These are phyloP conservation scores for Mirounga angustirostris DNA, from an alignment of 2,113 vertebrate genomes.

Conservation along the genomic window DNA sequence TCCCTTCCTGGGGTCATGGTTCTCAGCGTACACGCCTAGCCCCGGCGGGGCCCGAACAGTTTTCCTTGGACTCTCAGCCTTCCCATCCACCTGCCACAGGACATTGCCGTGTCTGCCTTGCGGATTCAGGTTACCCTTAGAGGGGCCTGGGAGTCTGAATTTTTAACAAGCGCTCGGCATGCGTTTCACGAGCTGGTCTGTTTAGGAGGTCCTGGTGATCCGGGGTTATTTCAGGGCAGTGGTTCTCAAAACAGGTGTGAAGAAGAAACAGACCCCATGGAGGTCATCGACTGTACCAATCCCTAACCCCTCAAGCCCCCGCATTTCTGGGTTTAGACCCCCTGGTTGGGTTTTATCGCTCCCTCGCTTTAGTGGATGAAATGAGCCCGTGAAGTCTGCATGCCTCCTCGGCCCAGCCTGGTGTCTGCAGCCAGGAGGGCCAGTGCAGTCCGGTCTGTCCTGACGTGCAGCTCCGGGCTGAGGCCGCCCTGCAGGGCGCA, in stretches of 20 bases:
- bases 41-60: background rate
- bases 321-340: background rate
- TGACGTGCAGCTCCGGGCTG: accelerated
- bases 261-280: background rate
- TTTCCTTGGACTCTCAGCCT: background rate
- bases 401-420: background rate
- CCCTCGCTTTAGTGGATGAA: background rate
- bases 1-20: background rate
- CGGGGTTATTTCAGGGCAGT: background rate
- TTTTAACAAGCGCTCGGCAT: background rate
- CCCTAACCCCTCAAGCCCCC: background rate
- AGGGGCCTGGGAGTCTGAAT: background rate
- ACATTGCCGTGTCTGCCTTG: background rate
- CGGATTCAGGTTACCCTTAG: background rate
- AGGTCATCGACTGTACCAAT: background rate
- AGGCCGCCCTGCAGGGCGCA: constrained; percentile 20
- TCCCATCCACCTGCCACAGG: background rate
- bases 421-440: background rate
- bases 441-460: background rate
- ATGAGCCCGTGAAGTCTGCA: background rate
- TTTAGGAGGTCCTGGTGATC: background rate
- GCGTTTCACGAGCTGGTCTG: background rate
- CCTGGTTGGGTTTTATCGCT: background rate
- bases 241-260: background rate
- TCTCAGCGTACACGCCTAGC: background rate